Base-by-base conservation (phyloP, 2,113 vertebrate species). In the Shinisaurus crocodilurus region DNA sequence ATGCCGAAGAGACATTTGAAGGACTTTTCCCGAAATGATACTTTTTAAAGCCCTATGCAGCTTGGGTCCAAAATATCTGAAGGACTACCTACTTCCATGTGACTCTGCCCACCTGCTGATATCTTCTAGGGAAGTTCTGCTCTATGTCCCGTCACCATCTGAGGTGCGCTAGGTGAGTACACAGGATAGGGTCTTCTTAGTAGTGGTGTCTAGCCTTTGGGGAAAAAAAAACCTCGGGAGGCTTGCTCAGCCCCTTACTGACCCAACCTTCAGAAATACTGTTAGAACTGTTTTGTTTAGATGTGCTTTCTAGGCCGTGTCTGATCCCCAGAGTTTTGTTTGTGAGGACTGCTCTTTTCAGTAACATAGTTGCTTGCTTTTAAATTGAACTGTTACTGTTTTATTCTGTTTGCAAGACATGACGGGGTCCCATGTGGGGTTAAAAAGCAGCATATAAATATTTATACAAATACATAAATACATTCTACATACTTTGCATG, bases 401-500 rank as follows among this genome's bases (percentile, higher is more conserved):
- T n/a, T 27, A 43, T 48, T 10, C 34, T 7, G 54, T n/a, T 82
- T 37, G 54, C n/a, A 5, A 32, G 60, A 43, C 25, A 10, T 27
- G 48, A 6, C 9, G 7, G n/a, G n/a, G 34, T 29, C 9, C 9
- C 50, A 20, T 16, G n/a, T 54, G 50, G 32, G 79, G 50, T 82
- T 1, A 82, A 82, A 82, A 7, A 54, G 32, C 32, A n/a, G 79
- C 32, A 67, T 29, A 65, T 82, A 23, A 63, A 63, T 29, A 40
- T 25, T 10, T 43, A 54, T 34, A 34, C 27, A 37, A 63, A 82
- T 37, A n/a, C 2, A 86, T 34, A 27, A 37, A 8, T 5, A 25
- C 18, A 25, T 16, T 9, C 13, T 2, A 93, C 94, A 88, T 93
- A 99, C 99, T 97, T 97, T 92, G 97, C 89, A 82, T 99, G 97